These are phyloP conservation scores for Neogale vison DNA, from an alignment of 2,113 vertebrate genomes.

Conservation along the genomic window DNA sequence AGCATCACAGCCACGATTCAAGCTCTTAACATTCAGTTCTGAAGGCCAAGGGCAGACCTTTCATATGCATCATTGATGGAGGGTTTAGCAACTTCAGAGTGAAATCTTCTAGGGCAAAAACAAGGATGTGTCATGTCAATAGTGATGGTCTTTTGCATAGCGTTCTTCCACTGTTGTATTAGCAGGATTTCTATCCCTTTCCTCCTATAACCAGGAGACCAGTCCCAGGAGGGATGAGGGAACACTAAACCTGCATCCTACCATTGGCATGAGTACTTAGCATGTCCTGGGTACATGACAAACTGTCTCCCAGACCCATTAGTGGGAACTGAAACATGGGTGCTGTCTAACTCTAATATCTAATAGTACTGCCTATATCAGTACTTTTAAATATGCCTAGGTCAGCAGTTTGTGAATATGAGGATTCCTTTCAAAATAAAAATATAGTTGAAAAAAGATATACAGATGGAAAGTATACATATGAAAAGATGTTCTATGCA, in stretches of 20 bases:
- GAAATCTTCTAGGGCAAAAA: neutral
- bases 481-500: neutral
- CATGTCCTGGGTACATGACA: too few species aligned
- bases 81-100: neutral
- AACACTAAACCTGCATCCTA: neutral
- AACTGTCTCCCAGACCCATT: too few species aligned
- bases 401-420: neutral
- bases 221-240: neutral
- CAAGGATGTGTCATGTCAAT: neutral
- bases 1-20: neutral
- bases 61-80: neutral
- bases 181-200: neutral
- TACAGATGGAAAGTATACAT: neutral
- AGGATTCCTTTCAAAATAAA: constrained; percentile 2
- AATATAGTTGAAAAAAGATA: neutral
- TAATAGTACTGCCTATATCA: neutral
- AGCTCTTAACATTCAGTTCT: neutral
- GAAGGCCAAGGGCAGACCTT: neutral
- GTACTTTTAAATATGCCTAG: neutral
- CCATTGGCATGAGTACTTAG: neutral
- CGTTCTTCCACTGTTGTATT: neutral
- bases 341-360: neutral
- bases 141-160: neutral
- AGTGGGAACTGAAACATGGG: neutral
- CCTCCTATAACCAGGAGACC: neutral